Base-by-base conservation (phyloP, 2,113 vertebrate genomes). In the Micronisus gabar region DNA sequence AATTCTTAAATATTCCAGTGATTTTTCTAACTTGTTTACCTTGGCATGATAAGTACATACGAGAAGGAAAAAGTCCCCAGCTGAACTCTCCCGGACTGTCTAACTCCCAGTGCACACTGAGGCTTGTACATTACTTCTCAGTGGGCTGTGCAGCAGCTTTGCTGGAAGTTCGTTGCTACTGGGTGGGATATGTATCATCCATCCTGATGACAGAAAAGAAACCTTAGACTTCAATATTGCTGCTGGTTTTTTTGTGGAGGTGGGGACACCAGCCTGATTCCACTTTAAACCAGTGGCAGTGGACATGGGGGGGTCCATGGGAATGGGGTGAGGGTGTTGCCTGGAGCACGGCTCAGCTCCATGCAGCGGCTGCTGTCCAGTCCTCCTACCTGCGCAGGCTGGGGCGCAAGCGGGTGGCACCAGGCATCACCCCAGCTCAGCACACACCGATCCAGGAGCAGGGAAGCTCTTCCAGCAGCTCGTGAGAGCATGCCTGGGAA, bases 291-390 rank as follows among this genome's bases (percentile, higher is more conserved):
- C 48, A 16, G 23, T 40, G 59, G 40, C 36, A 59, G 32, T 52
- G 65, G 34, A 29, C 30, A 17, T 1, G 3, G 19, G 6, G 19
- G 6, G 6, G 9, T 56, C 30, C 4, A 2, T n/a, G 78, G 40
- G 17, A 27, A 55, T 18, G 47, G 5, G 9, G 8, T 20, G 23
- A 71, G 29, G 36, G 36, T 8, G 22, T 8, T 73, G 45, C 50
- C 30, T 32, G 38, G 41, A 70, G 7, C 22, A 15, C 0, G 0
- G 29, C n/a, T 78, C 9, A 41, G 43, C 43, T 38, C 30, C 0
- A 0, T 25, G 45, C 0, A 2, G 53, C 1, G 2, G 32, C 50
- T 76, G 36, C 50, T 62, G 32, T 6, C 41, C 38, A n/a, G 29
- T 21, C 22, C 2, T 40, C 32, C 32, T 74, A 52, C 21, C 14